Conservation (phyloP, 2,797 vertebrate species). For the Tangara arthus region DNA sequence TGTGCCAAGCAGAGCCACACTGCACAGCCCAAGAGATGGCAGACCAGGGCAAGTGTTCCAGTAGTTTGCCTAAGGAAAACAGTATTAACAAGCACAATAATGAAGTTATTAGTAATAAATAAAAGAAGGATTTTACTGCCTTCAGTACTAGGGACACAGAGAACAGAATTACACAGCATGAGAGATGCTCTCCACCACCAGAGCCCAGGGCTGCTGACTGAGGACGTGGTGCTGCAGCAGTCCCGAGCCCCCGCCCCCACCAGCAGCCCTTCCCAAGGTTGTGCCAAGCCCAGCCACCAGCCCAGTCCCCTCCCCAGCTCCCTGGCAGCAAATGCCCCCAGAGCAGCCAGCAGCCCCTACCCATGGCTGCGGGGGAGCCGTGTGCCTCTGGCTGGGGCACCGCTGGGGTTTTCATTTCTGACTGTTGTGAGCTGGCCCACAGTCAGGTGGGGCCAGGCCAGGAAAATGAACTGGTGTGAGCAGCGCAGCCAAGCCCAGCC, state of each 20-base stretch:
- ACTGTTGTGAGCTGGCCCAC: conserved; percentile 20
- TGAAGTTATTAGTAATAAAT: conserved; percentile 24
- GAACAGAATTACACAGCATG: neutral
- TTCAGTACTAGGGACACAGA: conserved; percentile 6
- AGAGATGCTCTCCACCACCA: neutral
- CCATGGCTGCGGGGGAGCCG: neutral
- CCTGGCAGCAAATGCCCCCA: neutral
- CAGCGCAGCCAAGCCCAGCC: neutral
- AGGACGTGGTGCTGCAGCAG: rapidly evolving
- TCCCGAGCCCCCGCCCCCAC: rapidly evolving
- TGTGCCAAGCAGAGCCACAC: neutral
- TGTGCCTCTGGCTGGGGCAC: neutral
- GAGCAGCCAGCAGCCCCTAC: neutral
- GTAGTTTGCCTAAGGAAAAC: neutral
- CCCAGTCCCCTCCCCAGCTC: rapidly evolving
- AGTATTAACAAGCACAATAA: neutral
- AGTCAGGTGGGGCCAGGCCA: conserved; percentile 49
- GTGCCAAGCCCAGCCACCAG: neutral
- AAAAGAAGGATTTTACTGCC: conserved; percentile 56
- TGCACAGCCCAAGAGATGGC: neutral
- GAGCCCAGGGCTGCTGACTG: neutral
- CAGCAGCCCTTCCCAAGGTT: neutral
- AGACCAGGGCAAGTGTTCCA: no score
- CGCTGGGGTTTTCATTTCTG: neutral
- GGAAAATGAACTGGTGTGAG: conserved; percentile 44